These are phyloP conservation scores for Paratrypauchen microcephalus DNA, from an alignment of 2,797 vertebrate species.

Conservation along the genomic window DNA sequence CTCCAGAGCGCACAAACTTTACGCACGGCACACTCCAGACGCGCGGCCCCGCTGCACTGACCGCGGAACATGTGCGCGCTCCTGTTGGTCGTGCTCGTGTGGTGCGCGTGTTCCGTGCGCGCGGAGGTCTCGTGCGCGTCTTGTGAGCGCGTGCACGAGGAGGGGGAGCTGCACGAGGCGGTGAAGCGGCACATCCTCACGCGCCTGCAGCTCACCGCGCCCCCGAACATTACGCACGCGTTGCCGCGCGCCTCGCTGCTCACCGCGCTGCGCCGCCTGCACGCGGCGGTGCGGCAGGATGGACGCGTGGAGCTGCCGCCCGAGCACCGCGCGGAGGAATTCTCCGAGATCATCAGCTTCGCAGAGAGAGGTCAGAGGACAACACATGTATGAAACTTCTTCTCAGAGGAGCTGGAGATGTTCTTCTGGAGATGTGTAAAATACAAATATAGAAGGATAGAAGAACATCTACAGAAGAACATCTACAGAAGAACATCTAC, in stretches of 20 bases:
- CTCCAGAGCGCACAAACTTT: background rate
- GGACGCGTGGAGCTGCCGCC: conserved; percentile 91
- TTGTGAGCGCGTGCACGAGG: conserved; percentile 73
- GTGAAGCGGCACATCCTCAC: conserved; percentile 89
- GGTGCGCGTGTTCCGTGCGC: background rate
- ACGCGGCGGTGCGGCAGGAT: conserved; percentile 90
- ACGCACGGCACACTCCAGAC: background rate
- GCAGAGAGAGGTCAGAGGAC: conserved; percentile 94
- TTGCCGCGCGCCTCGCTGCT: conserved; percentile 91
- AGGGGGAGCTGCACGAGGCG: conserved; percentile 83
- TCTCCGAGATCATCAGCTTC: conserved; percentile 96
- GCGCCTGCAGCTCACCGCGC: conserved; percentile 82
- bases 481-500: too few relatives aligned
- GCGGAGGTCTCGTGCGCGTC: conserved; percentile 74
- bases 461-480: too few relatives aligned
- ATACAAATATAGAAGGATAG: too few relatives aligned
- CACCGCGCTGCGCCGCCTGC: conserved; percentile 88
- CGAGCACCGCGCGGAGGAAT: conserved; percentile 90
- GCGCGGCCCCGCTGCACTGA: background rate
- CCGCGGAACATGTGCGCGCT: conserved; percentile 3
- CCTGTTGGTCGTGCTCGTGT: conserved; percentile 1
- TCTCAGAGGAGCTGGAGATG: too few relatives aligned
- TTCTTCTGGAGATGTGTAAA: too few relatives aligned
- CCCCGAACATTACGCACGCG: conserved; percentile 84
- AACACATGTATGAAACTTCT: too few relatives aligned